Evolutionary conservation across 2,888 invertebrate species (phyloP).

Genomic region (Lobophora halterata): DNA sequence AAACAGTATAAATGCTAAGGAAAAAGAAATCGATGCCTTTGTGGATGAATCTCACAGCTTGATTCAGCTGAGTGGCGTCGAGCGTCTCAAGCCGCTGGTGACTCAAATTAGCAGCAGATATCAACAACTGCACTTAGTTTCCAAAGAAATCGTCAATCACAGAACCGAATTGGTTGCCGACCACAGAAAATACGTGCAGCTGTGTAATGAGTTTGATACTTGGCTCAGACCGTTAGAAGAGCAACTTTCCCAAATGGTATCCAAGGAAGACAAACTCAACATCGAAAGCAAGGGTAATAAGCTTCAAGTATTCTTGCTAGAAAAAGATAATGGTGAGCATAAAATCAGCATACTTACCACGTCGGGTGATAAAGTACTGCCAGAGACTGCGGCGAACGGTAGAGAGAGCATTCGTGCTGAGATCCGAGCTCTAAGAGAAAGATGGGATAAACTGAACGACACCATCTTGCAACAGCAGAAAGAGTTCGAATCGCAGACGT

Average conservation of each 20-base stretch:
- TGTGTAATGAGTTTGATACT: conserved; percentile 85
- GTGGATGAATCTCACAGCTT: conserved; percentile 94
- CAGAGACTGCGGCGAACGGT: conserved; percentile 95
- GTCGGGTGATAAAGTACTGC: conserved; percentile 93
- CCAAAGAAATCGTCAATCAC: conserved; percentile 92
- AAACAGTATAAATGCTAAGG: conserved; percentile 88
- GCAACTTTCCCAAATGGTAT: conserved; percentile 82
- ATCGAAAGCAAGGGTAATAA: conserved; percentile 85
- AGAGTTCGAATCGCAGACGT: conserved; percentile 89
- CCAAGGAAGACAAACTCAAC: conserved; percentile 83
- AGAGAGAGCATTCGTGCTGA: conserved; percentile 94
- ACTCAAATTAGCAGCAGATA: conserved; percentile 95
- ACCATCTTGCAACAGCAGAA: conserved; percentile 92
- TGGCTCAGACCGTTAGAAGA: conserved; percentile 91
- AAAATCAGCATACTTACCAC: conserved; percentile 87
- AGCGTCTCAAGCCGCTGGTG: conserved; percentile 91
- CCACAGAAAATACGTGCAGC: conserved; percentile 88
- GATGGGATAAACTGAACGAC: conserved; percentile 94
- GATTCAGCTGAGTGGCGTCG: conserved; percentile 90
- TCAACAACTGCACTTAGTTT: conserved; percentile 88
- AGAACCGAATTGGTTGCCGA: conserved; percentile 92
- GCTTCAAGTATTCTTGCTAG: conserved; percentile 86
- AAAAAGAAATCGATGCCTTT: conserved; percentile 92
- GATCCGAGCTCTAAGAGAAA: conserved; percentile 88
- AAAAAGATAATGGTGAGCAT: conserved; percentile 91